Percentiles rank a stretch among this genome's conserved stretches.
Conservation (phyloP, 2,797 vertebrate genomes). For the Aplochiton taeniatus region DNA sequence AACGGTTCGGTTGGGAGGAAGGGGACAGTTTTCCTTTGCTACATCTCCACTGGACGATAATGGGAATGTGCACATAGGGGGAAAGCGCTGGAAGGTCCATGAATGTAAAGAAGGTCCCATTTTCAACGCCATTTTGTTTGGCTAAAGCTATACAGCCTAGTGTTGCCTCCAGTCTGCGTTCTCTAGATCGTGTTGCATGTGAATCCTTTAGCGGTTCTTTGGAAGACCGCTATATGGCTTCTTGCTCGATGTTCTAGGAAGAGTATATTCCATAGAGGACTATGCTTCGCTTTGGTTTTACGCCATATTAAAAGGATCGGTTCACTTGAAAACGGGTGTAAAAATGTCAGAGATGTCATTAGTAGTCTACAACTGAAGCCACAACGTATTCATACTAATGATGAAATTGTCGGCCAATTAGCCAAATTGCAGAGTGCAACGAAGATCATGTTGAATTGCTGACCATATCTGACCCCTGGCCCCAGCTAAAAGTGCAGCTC, state of each 20-base stretch:
- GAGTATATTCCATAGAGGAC: too few species aligned
- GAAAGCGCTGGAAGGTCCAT: slow-evolving; percentile 19
- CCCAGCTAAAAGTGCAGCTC: too few species aligned
- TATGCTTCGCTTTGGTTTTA: not conserved
- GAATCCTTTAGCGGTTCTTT: not conserved
- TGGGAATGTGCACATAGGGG: not conserved
- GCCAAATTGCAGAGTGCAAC: too few species aligned
- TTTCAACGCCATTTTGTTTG: slow-evolving; percentile 44
- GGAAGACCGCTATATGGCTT: not conserved
- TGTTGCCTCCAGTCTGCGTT: not conserved
- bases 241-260: too few species aligned
- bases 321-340: not conserved
- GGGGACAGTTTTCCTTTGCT: slow-evolving; percentile 40
- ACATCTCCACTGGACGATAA: slow-evolving; percentile 28
- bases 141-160: slow-evolving; percentile 14
- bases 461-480: too few species aligned
- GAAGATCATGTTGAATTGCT: too few species aligned
- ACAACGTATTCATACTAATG: not conserved
- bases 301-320: not conserved
- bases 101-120: slow-evolving; percentile 25
- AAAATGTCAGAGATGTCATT: too few species aligned
- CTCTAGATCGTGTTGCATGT: not conserved
- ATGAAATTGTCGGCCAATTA: too few species aligned
- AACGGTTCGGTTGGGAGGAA: slow-evolving; percentile 44
- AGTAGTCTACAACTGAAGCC: not conserved